Evolutionary conservation across 2,797 vertebrate species (phyloP), one percentile per base, ranked within the genome.

Genomic region (Brotula barbata): DNA sequence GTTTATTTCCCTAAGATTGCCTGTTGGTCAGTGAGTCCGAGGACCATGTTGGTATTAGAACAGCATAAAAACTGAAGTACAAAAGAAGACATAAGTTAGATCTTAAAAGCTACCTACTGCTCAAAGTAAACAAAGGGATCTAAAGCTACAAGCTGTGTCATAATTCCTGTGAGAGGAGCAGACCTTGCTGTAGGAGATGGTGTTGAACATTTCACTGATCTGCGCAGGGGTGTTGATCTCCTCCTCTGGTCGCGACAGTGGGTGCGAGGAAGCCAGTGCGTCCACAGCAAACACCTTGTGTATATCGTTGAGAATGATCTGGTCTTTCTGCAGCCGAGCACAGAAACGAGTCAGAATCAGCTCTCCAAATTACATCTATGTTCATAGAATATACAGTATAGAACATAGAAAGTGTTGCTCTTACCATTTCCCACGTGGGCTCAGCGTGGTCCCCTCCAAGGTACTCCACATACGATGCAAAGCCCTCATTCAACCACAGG

Each of bases 141-240:
- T n/a, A n/a, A n/a, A n/a, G n/a, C n/a, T n/a, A n/a, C n/a, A n/a
- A n/a, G n/a, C n/a, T n/a, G n/a, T n/a, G n/a, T n/a, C n/a, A n/a
- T 4, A 28, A 28, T 28, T 7, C 19, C 20, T 37, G 39, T 12
- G 0, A 8, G 34, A 54, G 28, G 25, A 59, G 15, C 72, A 25
- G 23, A 97, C 97, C 95, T 99, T 99, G 90, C 88, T 97, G 87
- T 99, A 99, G 60, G 95, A 84, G 8, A 99, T 98, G 77, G 81
- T 71, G 78, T 93, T 92, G 0, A 99, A 99, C 82, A 96, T 87
- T 79, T 94, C 93, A 0, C 85, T 95, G 87, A 98, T 98, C 86
- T 98, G 78, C 0, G 91, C 75, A 0, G 96, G 93, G 0, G 83
- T 89, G 34, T 90, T 93, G 86, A 98, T 83, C 80, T 98, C 95